These are phyloP conservation scores for Paradoxurus hermaphroditus DNA, from an alignment of 2,113 vertebrate genomes.

Conservation along the genomic window DNA sequence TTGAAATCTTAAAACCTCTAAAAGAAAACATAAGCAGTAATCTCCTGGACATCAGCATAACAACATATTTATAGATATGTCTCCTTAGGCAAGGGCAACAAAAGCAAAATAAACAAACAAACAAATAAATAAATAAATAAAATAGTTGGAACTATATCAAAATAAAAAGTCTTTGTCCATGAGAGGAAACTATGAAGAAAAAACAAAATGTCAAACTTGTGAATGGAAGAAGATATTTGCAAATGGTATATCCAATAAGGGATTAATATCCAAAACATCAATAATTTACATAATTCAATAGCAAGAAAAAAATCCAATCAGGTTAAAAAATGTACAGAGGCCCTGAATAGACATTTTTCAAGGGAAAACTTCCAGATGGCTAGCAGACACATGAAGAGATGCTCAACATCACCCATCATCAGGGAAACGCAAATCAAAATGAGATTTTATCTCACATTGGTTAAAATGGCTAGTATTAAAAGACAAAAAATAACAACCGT, in stretches of 20 bases:
- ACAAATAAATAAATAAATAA: no score
- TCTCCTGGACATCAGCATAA: not conserved
- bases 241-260: not conserved
- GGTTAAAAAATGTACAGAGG: not conserved
- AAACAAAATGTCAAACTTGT: not conserved
- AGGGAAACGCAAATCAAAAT: not conserved
- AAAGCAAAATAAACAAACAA: not conserved
- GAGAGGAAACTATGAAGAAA: not conserved
- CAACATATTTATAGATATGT: not conserved
- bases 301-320: not conserved
- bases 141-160: not conserved
- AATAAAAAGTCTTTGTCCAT: not conserved
- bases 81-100: not conserved
- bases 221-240: not conserved
- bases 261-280: not conserved
- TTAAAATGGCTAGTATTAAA: not conserved
- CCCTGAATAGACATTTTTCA: not conserved
- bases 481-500: not conserved
- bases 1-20: not conserved
- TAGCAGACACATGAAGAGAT: not conserved
- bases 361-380: not conserved
- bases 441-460: not conserved
- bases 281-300: not conserved
- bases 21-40: not conserved
- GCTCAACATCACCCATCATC: not conserved